A percentile compares a stretch with the other conserved stretches of the same genome.
Conservation (phyloP, 2,113 vertebrate species). For the Dasyornis broadbenti region DNA sequence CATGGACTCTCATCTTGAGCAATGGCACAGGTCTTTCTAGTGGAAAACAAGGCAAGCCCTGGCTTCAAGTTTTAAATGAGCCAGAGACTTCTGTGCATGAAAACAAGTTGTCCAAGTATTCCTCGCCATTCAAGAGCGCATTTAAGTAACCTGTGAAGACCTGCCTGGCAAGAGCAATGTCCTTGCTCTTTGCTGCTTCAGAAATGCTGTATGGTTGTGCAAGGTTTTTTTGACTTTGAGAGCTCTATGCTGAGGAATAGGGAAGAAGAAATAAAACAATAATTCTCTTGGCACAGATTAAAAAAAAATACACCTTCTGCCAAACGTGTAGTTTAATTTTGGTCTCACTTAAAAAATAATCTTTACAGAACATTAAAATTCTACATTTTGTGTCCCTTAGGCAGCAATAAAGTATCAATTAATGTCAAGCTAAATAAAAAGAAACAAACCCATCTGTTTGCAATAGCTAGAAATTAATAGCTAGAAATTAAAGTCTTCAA, state of each 20-base stretch:
- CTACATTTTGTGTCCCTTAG: background rate
- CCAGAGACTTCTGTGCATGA: background rate
- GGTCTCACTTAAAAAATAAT: conserved; percentile 25
- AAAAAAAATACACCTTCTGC: background rate
- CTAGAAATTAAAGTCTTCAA: background rate
- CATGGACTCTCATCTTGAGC: background rate
- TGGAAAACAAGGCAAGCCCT: background rate
- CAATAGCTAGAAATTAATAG: background rate
- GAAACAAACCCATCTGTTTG: background rate
- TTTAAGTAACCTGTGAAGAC: background rate
- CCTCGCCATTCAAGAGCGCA: background rate
- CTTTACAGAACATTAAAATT: background rate
- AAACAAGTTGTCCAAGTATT: background rate
- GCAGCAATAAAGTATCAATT: background rate
- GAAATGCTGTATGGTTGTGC: background rate
- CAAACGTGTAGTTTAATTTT: conserved; percentile 9
- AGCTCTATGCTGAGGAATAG: background rate
- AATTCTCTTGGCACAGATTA: background rate
- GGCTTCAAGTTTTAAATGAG: background rate
- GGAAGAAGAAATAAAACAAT: background rate
- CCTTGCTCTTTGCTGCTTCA: background rate
- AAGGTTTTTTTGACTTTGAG: background rate
- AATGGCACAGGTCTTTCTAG: background rate
- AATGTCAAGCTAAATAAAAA: background rate
- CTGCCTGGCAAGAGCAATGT: background rate